These are phyloP conservation scores for Dendroctonus valens DNA, from an alignment of 1,140 invertebrate genomes.

Conservation along the genomic window DNA sequence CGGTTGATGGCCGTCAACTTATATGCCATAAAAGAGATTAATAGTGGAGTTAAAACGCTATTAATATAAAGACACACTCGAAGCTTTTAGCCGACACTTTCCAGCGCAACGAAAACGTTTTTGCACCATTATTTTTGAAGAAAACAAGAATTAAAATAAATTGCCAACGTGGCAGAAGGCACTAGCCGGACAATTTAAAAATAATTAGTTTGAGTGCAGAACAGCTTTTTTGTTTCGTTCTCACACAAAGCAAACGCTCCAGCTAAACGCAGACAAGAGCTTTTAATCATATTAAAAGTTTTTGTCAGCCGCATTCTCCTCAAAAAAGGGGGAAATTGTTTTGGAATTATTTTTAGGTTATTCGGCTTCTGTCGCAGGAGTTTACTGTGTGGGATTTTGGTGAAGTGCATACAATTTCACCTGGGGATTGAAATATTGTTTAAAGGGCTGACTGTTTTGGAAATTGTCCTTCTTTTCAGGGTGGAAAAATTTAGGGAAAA, in stretches of 20 bases:
- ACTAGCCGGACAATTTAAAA: constrained; percentile 32
- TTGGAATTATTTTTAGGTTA: constrained; percentile 12
- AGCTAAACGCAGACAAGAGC: constrained; percentile 20
- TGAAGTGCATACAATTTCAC: no score
- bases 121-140: constrained; percentile 24
- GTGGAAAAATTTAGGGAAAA: no score
- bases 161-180: constrained; percentile 30
- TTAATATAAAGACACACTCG: constrained; percentile 27
- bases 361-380: no score
- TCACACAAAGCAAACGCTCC: constrained; percentile 17
- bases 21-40: constrained; percentile 17
- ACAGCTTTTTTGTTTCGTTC: constrained; percentile 18
- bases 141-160: constrained; percentile 32
- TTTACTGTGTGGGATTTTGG: no score
- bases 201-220: constrained; percentile 31
- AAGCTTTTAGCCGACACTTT: constrained; percentile 6
- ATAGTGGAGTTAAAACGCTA: constrained; percentile 21
- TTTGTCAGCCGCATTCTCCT: constrained; percentile 21
- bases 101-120: constrained; percentile 14
- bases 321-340: constrained; percentile 22
- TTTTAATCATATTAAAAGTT: constrained; percentile 32
- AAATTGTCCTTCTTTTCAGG: no score
- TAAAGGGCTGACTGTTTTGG: no score
- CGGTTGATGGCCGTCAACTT: constrained; percentile 7
- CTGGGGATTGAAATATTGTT: no score